Evolutionary conservation across 2,888 invertebrate genomes (phyloP).

Genomic region (Drepana falcataria): DNA sequence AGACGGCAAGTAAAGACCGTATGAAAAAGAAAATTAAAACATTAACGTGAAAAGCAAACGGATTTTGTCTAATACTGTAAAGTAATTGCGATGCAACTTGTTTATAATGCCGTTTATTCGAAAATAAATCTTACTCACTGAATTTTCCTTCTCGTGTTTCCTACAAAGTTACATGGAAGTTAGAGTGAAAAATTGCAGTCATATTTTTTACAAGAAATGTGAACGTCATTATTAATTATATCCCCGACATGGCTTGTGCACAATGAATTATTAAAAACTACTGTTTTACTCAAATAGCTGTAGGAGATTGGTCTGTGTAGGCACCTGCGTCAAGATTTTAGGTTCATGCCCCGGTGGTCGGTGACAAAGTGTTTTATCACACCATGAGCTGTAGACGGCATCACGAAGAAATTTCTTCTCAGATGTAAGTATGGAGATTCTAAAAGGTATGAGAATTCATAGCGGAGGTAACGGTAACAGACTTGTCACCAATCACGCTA

Average conservation of each 20-base stretch:
- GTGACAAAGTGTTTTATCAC: too few relatives aligned
- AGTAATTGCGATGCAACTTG: constrained; percentile 23
- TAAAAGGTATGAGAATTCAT: too few relatives aligned
- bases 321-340: too few relatives aligned
- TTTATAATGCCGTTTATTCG: constrained; percentile 39
- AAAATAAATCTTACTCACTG: constrained; percentile 41
- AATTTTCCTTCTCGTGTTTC: constrained; percentile 40
- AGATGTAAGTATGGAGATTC: too few relatives aligned
- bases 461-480: too few relatives aligned
- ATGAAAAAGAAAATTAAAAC: constrained; percentile 32
- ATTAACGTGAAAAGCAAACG: constrained; percentile 20
- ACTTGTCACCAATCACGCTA: too few relatives aligned
- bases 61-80: constrained; percentile 29
- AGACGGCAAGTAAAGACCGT: constrained; percentile 20
- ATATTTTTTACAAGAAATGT: constrained; percentile 58
- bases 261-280: too few relatives aligned
- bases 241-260: constrained; percentile 44
- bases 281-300: constrained; percentile 54
- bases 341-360: too few relatives aligned
- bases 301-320: too few relatives aligned
- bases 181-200: constrained; percentile 68
- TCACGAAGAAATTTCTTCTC: too few relatives aligned
- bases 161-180: constrained; percentile 51
- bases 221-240: constrained; percentile 62
- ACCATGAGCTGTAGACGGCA: too few relatives aligned